Evolutionary conservation across 2,797 vertebrate species (phyloP), one percentile per base, ranked within the genome.

Genomic region (Sebastes steindachneri): DNA sequence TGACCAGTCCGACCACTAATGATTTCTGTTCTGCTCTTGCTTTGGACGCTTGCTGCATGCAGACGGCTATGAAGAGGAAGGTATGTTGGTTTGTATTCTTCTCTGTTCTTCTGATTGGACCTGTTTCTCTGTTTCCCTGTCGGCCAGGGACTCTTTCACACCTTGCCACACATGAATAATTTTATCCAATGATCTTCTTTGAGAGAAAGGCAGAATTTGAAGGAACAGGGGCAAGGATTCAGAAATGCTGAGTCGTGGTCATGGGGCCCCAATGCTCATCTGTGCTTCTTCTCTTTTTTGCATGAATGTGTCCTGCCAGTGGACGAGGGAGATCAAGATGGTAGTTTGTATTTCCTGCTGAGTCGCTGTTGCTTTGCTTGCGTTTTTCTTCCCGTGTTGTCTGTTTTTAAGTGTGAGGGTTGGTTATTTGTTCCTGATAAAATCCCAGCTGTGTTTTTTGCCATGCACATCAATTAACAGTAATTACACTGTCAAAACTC

Each of bases 31-130:
- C 92, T 96, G 95, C 95, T 95, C 90, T 95, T 95, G 92, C 95
- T 95, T 95, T 92, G 93, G 90, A 94, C 91, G 92, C 94, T 96
- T 95, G 94, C 94, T 96, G 95, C 96, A 96, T 95, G 95, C 95
- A 96, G 95, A 96, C 79, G 95, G 89, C 95, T 96, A 95, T 94
- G 95, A 95, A 93, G 96, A 96, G 91, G 95, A 96, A 96, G 96
- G 95, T 96, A 96, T 86, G 95, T 96, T 78, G 73, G 89, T 73
- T 64, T 81, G 78, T 68, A 85, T 92, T 92, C 76, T 88, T 83
- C 82, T 92, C 68, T 76, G 58, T 81, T 86, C 75, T 84, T 84
- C 75, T 85, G 31, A 76, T 75, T 82, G 73, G 72, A 73, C 31
- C 35, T 78, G 29, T 79, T 65, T 68, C 31, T 77, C 31, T 77